phyloP scores from a whole-genome alignment of 2,888 invertebrate species.

The Acleris literana region DNA sequence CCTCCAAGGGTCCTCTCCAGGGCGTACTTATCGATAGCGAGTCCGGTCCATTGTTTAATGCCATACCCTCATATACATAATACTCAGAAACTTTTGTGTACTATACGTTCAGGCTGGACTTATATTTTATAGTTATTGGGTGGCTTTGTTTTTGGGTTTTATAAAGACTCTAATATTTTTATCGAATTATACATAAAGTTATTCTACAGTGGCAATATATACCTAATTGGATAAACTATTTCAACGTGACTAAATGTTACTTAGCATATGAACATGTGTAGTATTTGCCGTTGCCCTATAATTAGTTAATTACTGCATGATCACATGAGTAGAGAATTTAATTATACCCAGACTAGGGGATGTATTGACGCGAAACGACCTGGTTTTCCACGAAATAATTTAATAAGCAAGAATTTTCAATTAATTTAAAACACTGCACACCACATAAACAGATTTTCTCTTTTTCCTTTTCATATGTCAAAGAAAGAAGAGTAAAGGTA shows the following conservation, averaged over 20 bases:
- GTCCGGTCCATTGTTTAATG: slow-evolving; percentile 38
- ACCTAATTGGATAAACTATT: too few species aligned
- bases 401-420: too few species aligned
- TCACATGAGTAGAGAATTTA: slow-evolving; percentile 26
- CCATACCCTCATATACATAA: slow-evolving; percentile 37
- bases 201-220: too few species aligned
- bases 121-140: slow-evolving; percentile 24
- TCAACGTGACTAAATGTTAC: background rate
- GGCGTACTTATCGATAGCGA: slow-evolving; percentile 51
- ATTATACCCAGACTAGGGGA: slow-evolving; percentile 8
- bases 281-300: slow-evolving; percentile 3
- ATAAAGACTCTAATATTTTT: background rate
- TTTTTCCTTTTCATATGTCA: too few species aligned
- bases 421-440: too few species aligned
- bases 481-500: too few species aligned
- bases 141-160: slow-evolving; percentile 12
- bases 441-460: too few species aligned
- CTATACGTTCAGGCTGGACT: slow-evolving; percentile 9
- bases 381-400: background rate
- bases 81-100: slow-evolving; percentile 28
- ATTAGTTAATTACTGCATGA: slow-evolving; percentile 31
- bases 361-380: background rate
- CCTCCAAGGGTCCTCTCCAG: slow-evolving; percentile 45
- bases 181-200: background rate
- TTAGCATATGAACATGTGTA: background rate